Evolutionary conservation across 2,113 vertebrate genomes (phyloP).

Genomic region (Carollia perspicillata): DNA sequence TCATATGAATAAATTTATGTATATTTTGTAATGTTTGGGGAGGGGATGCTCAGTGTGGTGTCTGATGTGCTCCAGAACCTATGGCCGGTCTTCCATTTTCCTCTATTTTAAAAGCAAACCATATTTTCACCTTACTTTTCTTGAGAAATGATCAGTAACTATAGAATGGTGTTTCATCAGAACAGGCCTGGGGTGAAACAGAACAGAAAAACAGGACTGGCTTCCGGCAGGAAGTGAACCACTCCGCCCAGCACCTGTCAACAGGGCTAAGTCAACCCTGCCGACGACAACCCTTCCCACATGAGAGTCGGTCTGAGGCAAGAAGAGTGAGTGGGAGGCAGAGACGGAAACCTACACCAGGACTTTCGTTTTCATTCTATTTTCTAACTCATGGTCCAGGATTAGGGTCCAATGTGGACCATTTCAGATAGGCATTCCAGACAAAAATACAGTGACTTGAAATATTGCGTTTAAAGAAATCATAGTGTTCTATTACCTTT

Average conservation of each 20-base stretch:
- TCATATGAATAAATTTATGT: too few species aligned
- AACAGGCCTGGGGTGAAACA: neutral
- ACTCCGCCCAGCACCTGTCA: neutral
- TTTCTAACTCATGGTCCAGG: neutral
- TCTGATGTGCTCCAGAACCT: neutral
- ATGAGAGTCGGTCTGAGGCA: neutral
- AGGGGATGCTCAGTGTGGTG: neutral
- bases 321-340: neutral
- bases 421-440: neutral
- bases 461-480: conserved; percentile 10
- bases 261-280: neutral
- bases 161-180: neutral
- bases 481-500: neutral
- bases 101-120: neutral
- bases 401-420: neutral
- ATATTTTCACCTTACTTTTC: neutral
- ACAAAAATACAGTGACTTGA: neutral
- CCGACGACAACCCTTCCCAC: neutral
- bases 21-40: neutral
- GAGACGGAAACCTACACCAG: neutral
- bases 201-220: neutral
- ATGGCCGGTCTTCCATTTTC: neutral
- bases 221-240: neutral
- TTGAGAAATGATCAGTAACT: neutral
- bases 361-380: neutral